A percentile compares a stretch with the other conserved stretches of the same genome.
Conservation (phyloP, 2,113 vertebrate genomes). For the Notiomystis cincta region DNA sequence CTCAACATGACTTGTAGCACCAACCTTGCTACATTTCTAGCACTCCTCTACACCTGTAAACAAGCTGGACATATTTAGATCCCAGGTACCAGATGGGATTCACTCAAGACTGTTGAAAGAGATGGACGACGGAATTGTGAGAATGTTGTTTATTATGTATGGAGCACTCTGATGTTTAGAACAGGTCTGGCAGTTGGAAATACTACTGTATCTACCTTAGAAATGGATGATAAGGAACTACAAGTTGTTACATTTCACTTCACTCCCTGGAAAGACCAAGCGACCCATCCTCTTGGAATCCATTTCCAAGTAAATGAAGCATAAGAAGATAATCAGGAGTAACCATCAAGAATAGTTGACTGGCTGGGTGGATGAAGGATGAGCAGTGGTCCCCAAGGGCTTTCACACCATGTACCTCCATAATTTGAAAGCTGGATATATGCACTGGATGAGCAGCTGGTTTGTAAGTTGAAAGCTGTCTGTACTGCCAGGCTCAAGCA, state of each 20-base stretch:
- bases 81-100: background rate
- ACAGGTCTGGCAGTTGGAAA: background rate
- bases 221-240: background rate
- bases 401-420: background rate
- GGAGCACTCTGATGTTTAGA: background rate
- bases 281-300: background rate
- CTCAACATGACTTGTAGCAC: background rate
- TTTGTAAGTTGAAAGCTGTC: background rate
- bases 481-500: background rate
- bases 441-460: background rate
- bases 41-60: background rate
- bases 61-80: background rate
- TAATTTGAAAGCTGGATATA: background rate
- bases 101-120: background rate
- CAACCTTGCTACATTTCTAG: background rate
- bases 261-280: background rate
- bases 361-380: background rate
- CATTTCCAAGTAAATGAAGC: background rate
- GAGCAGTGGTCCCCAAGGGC: background rate
- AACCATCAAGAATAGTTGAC: background rate
- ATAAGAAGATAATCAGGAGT: background rate
- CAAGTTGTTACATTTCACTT: background rate
- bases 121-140: background rate
- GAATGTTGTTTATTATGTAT: fast-evolving
- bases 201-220: background rate